Evolutionary conservation across 2,797 vertebrate genomes (phyloP).

Genomic region (Mormyrops boulengeri): DNA sequence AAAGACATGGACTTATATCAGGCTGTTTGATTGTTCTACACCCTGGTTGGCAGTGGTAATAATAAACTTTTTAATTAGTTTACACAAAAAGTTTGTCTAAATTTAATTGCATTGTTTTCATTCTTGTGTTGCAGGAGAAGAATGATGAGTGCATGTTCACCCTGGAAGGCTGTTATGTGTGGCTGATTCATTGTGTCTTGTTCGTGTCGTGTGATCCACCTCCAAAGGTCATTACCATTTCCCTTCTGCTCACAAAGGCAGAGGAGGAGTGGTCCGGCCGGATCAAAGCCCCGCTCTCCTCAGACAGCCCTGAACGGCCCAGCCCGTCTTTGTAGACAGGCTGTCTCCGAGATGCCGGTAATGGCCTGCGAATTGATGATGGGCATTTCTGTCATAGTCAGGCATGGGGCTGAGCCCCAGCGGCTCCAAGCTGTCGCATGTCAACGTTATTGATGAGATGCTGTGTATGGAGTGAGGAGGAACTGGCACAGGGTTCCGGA

Average conservation of each 20-base stretch:
- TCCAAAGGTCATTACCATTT: not conserved
- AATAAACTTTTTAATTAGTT: not conserved
- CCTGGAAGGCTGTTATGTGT: not conserved
- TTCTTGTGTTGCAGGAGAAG: not conserved
- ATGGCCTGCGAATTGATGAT: not conserved
- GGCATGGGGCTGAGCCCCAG: not conserved
- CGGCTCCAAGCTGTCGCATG: not conserved
- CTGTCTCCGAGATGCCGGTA: not conserved
- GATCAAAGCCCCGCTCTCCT: not conserved
- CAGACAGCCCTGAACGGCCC: not conserved
- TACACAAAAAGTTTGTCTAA: not conserved
- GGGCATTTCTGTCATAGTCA: not conserved
- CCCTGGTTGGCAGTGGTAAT: not conserved
- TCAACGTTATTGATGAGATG: not conserved
- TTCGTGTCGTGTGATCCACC: not conserved
- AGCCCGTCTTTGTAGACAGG: not conserved
- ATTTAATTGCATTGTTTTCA: not conserved
- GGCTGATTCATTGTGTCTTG: not conserved
- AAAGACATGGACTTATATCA: not conserved
- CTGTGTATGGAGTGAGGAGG: not conserved
- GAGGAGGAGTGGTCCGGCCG: not conserved
- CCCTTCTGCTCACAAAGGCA: not conserved
- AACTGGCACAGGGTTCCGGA: not conserved
- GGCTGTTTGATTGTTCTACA: not conserved
- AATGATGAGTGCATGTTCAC: not conserved